Base-by-base conservation (phyloP, 2,113 vertebrate species). In the Regulus satrapa region DNA sequence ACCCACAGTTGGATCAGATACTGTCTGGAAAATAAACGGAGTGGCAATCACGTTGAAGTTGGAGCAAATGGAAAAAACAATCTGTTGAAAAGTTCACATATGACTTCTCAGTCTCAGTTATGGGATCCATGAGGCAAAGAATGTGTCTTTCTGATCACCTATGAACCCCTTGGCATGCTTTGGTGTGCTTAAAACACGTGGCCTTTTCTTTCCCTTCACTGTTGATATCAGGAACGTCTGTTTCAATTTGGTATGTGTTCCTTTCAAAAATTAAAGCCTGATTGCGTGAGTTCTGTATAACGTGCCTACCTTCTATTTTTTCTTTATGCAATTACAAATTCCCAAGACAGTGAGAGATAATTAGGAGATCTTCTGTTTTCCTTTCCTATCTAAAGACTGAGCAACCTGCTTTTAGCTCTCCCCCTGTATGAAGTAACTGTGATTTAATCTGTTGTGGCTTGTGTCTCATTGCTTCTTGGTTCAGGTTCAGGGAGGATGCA, bases 1-100 rank as follows among this genome's bases (percentile, higher is more conserved):
- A 89, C 95, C 91, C 91, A 95, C 92, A 77, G 54, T 10, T 82
- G 66, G 56, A 85, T 59, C 67, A 95, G 97, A 96, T 96, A 84
- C 28, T 84, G 80, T 69, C 78, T 94, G 48, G 63, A 80, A 80
- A 94, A 95, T 95, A 94, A 94, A 95, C 0, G 3, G 61, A 94
- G 80, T 38, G 28, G 66, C 67, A 94, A 34, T 93, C 94, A 81
- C 0, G 0, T 18, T 83, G 78, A 92, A 92, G 62, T 56, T 92
- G 78, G 58, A 83, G 68, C 85, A 73, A 94, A 66, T 32, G 54
- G 54, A 43, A 80, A 84, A 95, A 95, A 25, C 41, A 86, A 23
- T 75, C 89, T 68, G 69, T 71, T 91, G 59, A 76, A 84, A 85
- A 82, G 56, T 59, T 92, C 67, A 52, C 1, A 0, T 49, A 32